Evolutionary conservation across 1,140 invertebrate genomes (phyloP), one percentile per base, ranked within the genome.

Genomic region (Zaprionus lachaisei): DNA sequence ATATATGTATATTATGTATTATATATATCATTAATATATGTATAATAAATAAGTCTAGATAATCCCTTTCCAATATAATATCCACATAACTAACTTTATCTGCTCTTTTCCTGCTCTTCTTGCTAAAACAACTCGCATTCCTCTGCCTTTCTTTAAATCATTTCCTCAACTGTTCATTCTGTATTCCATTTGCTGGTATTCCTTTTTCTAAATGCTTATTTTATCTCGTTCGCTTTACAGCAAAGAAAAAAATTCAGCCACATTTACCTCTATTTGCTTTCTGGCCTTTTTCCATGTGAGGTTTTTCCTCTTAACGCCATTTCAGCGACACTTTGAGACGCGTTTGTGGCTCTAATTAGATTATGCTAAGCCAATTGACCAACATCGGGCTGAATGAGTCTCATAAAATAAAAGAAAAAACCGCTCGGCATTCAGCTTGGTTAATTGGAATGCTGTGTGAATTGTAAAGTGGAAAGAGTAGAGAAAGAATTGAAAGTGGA

Each of bases 271-370:
- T 9, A 9, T 17, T 47, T 17, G 41, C 41, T 47, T 47, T 11
- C 11, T 15, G 6, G 20, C 17, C n/a, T 49, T 49, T 54, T 62
- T 15, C 14, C 60, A 44, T 31, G 26, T 56, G 49, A 20, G 28
- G 41, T 37, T 56, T 66, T 66, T 51, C 38, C 44, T 47, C 11
- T 47, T 26, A 20, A 47, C 47, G 47, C 38, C 47, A 63, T 63
- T 49, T 41, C 34, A 55, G 60, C 68, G 55, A 71, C 62, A 72
- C 69, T 66, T 57, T 49, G 62, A 37, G 61, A 28, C 49, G 51
- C 61, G 61, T 44, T 65, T 71, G 28, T 51, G 69, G 9, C 70
- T 28, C 54, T 66, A 66, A 72, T 72, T 66, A 65, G 54, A 60
- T 72, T 66, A 47, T 28, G 28, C 51, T 66, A 58, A 65, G 24